Percentiles rank a stretch among this genome's conserved stretches.
These are phyloP conservation scores for Oceanodroma leucorhoa DNA, from an alignment of 2,797 vertebrate genomes.

Conservation along the genomic window DNA sequence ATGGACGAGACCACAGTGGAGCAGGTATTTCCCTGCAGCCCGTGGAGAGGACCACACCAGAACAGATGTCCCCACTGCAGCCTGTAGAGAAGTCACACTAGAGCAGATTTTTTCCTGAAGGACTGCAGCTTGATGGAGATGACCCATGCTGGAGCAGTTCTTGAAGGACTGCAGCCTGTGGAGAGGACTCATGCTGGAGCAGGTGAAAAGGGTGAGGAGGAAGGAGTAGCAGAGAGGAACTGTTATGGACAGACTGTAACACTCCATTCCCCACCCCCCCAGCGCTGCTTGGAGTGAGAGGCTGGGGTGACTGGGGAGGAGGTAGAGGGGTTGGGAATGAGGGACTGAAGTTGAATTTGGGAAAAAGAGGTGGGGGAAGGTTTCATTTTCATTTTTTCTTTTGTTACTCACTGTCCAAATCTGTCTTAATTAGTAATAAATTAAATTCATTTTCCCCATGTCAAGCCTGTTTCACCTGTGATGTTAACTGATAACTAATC, in stretches of 20 bases:
- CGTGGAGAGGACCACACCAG: fast-evolving
- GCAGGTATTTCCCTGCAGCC: neutral
- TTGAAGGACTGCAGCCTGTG: neutral
- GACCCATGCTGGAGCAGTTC: neutral
- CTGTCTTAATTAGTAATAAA: neutral
- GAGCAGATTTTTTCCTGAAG: neutral
- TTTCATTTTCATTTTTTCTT: neutral
- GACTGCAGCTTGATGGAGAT: no score
- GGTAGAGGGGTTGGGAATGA: neutral
- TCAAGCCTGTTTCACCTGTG: neutral
- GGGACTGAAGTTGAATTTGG: neutral
- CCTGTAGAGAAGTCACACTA: fast-evolving
- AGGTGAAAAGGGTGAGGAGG: neutral
- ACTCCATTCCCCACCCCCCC: fast-evolving
- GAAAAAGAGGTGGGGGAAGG: neutral
- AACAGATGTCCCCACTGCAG: no score
- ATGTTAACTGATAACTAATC: neutral
- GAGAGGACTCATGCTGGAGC: neutral
- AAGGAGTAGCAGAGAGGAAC: neutral
- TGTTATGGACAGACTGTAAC: neutral
- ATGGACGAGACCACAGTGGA: neutral
- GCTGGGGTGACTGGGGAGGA: neutral
- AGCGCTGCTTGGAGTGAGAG: fast-evolving
- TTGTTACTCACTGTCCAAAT: neutral
- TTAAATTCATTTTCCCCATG: neutral